Evolutionary conservation across 2,888 invertebrate species (phyloP).

Genomic region (Coenonympha glycerion): DNA sequence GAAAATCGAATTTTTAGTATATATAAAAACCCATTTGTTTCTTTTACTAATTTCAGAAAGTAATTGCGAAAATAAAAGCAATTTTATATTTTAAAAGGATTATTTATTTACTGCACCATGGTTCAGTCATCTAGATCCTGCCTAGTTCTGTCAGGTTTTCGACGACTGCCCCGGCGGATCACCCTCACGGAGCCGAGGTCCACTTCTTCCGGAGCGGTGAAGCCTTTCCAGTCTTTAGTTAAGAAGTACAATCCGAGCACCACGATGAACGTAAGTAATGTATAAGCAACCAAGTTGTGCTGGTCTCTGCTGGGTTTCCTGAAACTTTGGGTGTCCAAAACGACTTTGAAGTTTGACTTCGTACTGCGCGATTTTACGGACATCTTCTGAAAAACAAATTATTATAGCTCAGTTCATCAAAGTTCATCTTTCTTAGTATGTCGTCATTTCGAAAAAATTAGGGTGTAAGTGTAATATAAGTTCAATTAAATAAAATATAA

Average conservation of each 20-base stretch:
- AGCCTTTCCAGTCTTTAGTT: conserved; percentile 50
- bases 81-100: no score
- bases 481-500: no score
- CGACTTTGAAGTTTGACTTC: conserved; percentile 24
- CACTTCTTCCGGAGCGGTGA: conserved; percentile 52
- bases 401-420: no score
- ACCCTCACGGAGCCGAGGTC: conserved; percentile 50
- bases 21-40: no score
- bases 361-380: conserved; percentile 18
- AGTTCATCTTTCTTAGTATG: no score
- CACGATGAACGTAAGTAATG: conserved; percentile 38
- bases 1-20: no score
- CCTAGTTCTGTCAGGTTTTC: conserved; percentile 18
- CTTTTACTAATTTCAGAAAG: no score
- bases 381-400: conserved; percentile 23
- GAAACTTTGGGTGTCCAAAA: conserved; percentile 19
- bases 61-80: no score
- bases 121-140: not conserved
- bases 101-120: no score
- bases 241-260: conserved; percentile 39
- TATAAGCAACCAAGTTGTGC: conserved; percentile 36
- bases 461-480: no score
- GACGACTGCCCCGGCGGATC: conserved; percentile 31
- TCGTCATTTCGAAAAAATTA: no score
- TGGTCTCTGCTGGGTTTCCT: conserved; percentile 14